Evolutionary conservation across 2,888 invertebrate species (phyloP), one percentile per base, ranked within the genome.

Genomic region (Girardia tigrina): DNA sequence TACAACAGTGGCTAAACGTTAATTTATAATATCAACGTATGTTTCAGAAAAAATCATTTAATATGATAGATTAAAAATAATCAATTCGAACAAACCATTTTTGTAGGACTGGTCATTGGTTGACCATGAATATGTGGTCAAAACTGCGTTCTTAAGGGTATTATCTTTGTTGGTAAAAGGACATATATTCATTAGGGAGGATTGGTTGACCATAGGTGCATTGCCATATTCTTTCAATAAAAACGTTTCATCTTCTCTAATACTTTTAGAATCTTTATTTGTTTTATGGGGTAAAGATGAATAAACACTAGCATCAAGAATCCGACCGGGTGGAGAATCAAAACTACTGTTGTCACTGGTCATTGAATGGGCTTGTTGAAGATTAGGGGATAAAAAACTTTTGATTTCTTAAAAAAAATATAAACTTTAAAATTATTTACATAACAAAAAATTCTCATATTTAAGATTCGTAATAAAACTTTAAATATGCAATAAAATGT

Each of bases 381-480:
- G 23, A 8, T 4, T 56, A 8, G 56, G 56, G n/a, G 56, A 56
- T 2, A 56, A 23, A n/a, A 56, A 56, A n/a, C 56, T 56, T 56
- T 56, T 56, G 56, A 56, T 56, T n/a, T 56, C 56, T 56, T 20
- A 56, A 56, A 56, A n/a, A n/a, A n/a, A n/a, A n/a, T n/a, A n/a
- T n/a, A n/a, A n/a, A n/a, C n/a, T n/a, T n/a, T n/a, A n/a, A n/a
- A n/a, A n/a, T n/a, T n/a, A n/a, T n/a, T n/a, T n/a, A n/a, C n/a
- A n/a, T n/a, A n/a, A n/a, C n/a, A n/a, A n/a, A n/a, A n/a, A n/a
- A n/a, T n/a, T n/a, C n/a, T n/a, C n/a, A n/a, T n/a, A n/a, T n/a
- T n/a, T n/a, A n/a, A n/a, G n/a, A n/a, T n/a, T n/a, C n/a, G n/a
- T n/a, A n/a, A n/a, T n/a, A n/a, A n/a, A n/a, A n/a, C n/a, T n/a